Evolutionary conservation across 2,888 invertebrate species (phyloP).

Genomic region (Loripinus fragilis): DNA sequence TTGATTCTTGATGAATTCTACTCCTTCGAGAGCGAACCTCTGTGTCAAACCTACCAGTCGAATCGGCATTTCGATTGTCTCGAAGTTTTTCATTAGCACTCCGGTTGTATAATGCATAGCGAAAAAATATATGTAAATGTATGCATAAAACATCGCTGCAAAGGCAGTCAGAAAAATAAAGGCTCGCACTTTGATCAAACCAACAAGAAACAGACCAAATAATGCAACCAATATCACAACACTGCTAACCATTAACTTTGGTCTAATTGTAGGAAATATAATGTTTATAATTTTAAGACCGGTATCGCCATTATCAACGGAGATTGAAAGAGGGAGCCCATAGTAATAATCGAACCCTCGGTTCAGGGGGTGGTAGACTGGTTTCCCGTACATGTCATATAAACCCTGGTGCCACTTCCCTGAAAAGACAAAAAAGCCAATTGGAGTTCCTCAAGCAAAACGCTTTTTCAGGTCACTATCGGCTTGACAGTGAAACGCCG

Average conservation of each 20-base stretch:
- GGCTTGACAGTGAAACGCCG: too few relatives aligned
- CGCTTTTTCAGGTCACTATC: too few relatives aligned
- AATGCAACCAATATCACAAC: neutral
- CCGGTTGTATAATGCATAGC: neutral
- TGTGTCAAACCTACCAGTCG: slow-evolving; percentile 81
- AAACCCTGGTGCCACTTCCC: slow-evolving; percentile 86
- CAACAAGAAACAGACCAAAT: neutral
- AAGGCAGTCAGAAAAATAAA: slow-evolving; percentile 27
- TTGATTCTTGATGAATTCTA: slow-evolving; percentile 71
- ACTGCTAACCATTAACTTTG: neutral
- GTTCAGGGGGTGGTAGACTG: slow-evolving; percentile 79
- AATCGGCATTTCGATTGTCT: slow-evolving; percentile 84
- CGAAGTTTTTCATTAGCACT: slow-evolving; percentile 79
- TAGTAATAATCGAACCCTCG: slow-evolving; percentile 84
- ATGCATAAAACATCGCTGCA: neutral
- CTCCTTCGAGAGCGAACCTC: slow-evolving; percentile 71
- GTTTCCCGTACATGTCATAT: slow-evolving; percentile 74
- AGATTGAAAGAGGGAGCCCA: slow-evolving; percentile 81
- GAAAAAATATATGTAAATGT: neutral
- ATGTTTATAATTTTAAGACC: slow-evolving; percentile 39
- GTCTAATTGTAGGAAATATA: slow-evolving; percentile 22
- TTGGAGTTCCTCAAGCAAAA: too few relatives aligned
- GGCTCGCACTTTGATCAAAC: neutral
- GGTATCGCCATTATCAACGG: slow-evolving; percentile 69
- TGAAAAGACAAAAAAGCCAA: slow-evolving; percentile 45